Evolutionary conservation across 2,888 invertebrate species (phyloP).

Genomic region (Zelleria hepariella): DNA sequence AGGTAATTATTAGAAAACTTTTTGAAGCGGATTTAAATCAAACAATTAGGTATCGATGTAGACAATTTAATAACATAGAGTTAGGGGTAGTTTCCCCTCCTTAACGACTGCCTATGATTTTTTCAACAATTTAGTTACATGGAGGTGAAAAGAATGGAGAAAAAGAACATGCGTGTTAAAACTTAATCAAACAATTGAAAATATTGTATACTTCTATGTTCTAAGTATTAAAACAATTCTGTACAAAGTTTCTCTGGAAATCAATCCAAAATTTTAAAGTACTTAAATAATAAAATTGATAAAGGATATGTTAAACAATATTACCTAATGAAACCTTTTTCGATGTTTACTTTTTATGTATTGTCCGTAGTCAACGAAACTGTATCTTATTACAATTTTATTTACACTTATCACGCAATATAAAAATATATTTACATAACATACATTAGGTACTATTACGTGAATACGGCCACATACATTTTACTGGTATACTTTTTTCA

Average conservation of each 20-base stretch:
- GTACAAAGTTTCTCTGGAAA: too few species aligned
- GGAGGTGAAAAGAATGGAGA: too few species aligned
- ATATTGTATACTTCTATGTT: too few species aligned
- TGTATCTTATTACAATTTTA: conserved; percentile 27
- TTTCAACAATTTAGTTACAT: too few species aligned
- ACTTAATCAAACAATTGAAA: too few species aligned
- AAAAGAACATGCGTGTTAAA: too few species aligned
- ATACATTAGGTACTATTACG: background rate
- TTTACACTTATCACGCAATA: conserved; percentile 32
- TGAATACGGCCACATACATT: background rate
- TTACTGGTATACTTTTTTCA: background rate
- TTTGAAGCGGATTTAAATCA: background rate
- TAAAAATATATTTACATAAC: conserved; percentile 47
- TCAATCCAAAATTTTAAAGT: too few species aligned
- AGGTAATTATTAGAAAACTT: too few species aligned
- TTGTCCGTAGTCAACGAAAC: conserved; percentile 52
- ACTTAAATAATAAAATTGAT: background rate
- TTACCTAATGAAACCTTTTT: conserved; percentile 7
- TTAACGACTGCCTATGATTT: too few species aligned
- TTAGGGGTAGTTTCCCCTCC: background rate
- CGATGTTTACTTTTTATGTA: conserved; percentile 16
- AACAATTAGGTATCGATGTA: background rate
- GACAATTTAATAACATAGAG: background rate
- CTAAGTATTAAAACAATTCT: too few species aligned
- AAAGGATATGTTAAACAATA: too few species aligned